Base-by-base conservation (phyloP, 2,797 vertebrate species). In the Gephyroberyx darwinii region DNA sequence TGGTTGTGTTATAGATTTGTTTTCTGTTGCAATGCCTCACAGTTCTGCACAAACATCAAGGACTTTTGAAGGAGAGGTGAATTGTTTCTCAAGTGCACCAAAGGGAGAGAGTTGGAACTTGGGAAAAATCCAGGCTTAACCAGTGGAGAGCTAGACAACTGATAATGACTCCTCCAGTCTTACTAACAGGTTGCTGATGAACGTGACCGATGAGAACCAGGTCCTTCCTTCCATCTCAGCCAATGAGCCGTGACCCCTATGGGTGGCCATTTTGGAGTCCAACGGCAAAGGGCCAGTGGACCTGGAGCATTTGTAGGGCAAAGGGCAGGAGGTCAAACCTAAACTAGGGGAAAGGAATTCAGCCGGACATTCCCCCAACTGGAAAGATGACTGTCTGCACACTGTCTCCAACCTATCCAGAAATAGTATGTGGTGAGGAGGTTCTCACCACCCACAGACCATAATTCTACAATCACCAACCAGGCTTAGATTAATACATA, bases 311-410 rank as follows among this genome's bases (percentile, higher is more conserved):
- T 90, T 91, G 85, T 77, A 76, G 86, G 80, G 76, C 86, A 85
- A 86, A 89, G 91, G 86, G 69, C 75, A 37, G n/a, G 48, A 75
- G 86, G 91, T 92, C 88, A 81, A 79, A 77, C 80, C 79, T 61
- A 88, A 84, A 88, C 84, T 77, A 84, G 83, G 80, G 65, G 81
- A 82, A 88, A 90, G 90, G 92, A 93, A 94, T 93, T 90, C 80
- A 80, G 63, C 76, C 78, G 75, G 65, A 84, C 84, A 86, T 89
- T 84, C 84, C 77, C 87, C 54, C 73, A 81, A 82, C 78, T 86
- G 87, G 90, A 91, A 93, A 93, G 90, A 90, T 64, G 90, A 92
- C 82, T 81, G 87, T 88, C 88, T 90, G 69, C 82, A 52, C 75
- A 59, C 72, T 50, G 84, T 88, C 90, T 89, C 83, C 43, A 57